Conservation (phyloP, 1,140 invertebrate species). For the Andricus grossulariae region DNA sequence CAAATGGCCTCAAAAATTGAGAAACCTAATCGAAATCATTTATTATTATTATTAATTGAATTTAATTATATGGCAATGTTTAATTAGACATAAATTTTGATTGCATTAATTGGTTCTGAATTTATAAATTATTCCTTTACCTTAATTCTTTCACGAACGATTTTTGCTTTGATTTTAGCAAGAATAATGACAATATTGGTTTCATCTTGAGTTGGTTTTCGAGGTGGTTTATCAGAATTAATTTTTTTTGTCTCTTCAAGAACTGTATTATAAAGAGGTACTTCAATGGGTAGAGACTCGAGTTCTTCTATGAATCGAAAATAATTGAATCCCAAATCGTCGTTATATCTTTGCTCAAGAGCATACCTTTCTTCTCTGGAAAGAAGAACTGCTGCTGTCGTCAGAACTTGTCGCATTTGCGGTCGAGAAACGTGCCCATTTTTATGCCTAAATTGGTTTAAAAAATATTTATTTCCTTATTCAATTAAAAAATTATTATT, state of each 20-base stretch:
- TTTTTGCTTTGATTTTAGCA: constrained; percentile 84
- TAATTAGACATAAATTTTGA: too few relatives aligned
- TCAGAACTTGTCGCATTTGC: too few relatives aligned
- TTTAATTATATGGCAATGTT: too few relatives aligned
- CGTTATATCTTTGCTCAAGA: constrained; percentile 81
- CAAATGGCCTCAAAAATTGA: too few relatives aligned
- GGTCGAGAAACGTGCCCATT: too few relatives aligned
- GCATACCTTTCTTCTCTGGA: constrained; percentile 80
- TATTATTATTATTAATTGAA: too few relatives aligned
- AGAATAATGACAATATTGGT: constrained; percentile 82
- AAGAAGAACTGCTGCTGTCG: constrained; percentile 77
- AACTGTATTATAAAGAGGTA: constrained; percentile 58
- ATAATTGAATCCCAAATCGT: constrained; percentile 84
- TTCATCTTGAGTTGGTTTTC: constrained; percentile 66
- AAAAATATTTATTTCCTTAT: too few relatives aligned
- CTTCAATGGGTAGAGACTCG: constrained; percentile 63
- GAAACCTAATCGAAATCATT: too few relatives aligned
- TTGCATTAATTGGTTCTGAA: too few relatives aligned
- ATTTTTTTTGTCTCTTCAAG: constrained; percentile 46
- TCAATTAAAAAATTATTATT: too few relatives aligned
- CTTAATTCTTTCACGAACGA: constrained; percentile 54
- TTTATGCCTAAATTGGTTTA: too few relatives aligned
- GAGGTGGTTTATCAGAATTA: constrained; percentile 55
- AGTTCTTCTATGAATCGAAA: constrained; percentile 80
- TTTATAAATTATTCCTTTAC: too few relatives aligned